phyloP scores from a whole-genome alignment of 2,888 invertebrate genomes.

The Lasioglossum villosulum region DNA sequence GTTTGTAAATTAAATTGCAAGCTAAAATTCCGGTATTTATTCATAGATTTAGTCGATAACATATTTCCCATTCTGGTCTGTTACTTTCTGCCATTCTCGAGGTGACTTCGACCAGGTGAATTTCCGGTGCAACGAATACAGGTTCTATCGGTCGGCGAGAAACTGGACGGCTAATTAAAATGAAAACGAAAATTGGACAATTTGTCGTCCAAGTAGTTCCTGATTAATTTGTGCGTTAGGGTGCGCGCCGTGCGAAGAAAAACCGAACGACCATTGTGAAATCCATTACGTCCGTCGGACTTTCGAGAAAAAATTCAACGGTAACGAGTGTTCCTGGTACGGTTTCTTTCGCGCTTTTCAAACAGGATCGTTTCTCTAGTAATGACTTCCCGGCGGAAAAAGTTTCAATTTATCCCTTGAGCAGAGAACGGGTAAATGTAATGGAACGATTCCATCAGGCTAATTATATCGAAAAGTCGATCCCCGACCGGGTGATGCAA shows the following conservation, averaged over 20 bases:
- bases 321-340: constrained; percentile 24
- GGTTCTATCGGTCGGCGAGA: not conserved
- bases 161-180: not conserved
- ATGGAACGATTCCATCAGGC: constrained; percentile 24
- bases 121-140: not conserved
- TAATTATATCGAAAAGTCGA: constrained; percentile 47
- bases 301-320: not conserved
- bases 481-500: constrained; percentile 21
- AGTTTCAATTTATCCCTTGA: constrained; percentile 18
- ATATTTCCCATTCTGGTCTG: too few relatives aligned
- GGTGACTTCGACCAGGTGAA: not conserved
- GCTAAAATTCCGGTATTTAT: too few relatives aligned
- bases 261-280: not conserved
- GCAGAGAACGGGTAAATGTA: constrained; percentile 24
- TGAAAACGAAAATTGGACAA: not conserved
- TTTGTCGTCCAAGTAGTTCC: not conserved
- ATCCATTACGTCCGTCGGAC: not conserved
- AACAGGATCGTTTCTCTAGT: constrained; percentile 14
- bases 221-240: not conserved
- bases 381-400: constrained; percentile 31
- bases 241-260: not conserved
- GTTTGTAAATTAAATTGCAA: too few relatives aligned
- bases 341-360: not conserved
- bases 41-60: too few relatives aligned
- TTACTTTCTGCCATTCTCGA: too few relatives aligned